Base-by-base conservation (phyloP, 2,888 invertebrate genomes). In the Thelaira solivaga region DNA sequence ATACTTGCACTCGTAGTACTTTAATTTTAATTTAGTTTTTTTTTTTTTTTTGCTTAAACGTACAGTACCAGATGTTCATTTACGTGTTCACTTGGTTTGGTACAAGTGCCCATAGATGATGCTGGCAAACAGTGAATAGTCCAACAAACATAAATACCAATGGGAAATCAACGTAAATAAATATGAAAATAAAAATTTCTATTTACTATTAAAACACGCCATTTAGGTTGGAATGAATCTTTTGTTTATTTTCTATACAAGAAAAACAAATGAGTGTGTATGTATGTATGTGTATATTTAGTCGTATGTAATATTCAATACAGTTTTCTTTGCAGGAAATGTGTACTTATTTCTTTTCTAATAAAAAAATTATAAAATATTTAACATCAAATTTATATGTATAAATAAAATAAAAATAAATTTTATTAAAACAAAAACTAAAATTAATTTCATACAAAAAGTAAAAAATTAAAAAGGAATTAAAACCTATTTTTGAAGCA, bases 101-200 rank as follows among this genome's bases (percentile, higher is more conserved):
- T 39, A 29, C 39, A 57, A 62, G 55, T 36, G 55, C 22, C 20
- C 62, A 20, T 22, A 31, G 43, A 45, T 10, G 39, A 39, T 41
- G 31, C 20, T 51, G 31, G 57, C 49, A 43, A 57, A 53, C 16
- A 31, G 61, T 61, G 53, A 55, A 45, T 24, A 53, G 74, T 61
- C 67, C 67, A 68, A 74, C 61, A 29, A 45, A 67, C 61, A 64
- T 73, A 65, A 69, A 78, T 78, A 74, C 78, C 74, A 36, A 22
- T 65, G 78, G 78, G 78, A 78, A 78, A 78, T 78, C 78, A 78
- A 71, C 74, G 71, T 65, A 74, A 78, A 78, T 74, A 78, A 78
- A 74, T 78, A 78, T 68, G 53, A 68, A 68, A 68, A 67, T 59
- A 75, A 75, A 34, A 68, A 75, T 68, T 64, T 64, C 39, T 65